These are phyloP conservation scores for Leptobrachium leishanense DNA, from an alignment of 2,113 vertebrate species.

Conservation along the genomic window DNA sequence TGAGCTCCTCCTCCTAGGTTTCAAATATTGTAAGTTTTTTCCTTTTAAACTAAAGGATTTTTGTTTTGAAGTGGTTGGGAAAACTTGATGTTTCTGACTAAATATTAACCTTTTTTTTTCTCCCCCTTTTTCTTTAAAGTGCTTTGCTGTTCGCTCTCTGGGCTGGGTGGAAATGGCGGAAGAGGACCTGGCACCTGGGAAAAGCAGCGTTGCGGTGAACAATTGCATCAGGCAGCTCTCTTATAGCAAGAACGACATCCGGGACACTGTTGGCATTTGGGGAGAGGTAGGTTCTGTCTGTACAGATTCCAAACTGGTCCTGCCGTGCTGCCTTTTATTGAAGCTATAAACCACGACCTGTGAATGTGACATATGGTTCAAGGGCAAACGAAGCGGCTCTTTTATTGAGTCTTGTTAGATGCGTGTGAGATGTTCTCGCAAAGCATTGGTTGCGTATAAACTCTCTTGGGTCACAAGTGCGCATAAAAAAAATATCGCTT, in stretches of 20 bases:
- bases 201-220: constrained; percentile 88
- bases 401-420: neutral
- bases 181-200: constrained; percentile 84
- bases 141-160: constrained; percentile 89
- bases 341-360: neutral
- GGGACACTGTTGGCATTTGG: constrained; percentile 92
- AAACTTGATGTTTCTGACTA: too few relatives aligned
- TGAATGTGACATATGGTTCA: neutral
- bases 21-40: too few relatives aligned
- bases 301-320: neutral
- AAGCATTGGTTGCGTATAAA: too few relatives aligned
- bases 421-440: too few relatives aligned
- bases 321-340: too few relatives aligned
- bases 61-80: too few relatives aligned
- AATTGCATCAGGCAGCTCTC: constrained; percentile 96
- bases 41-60: too few relatives aligned
- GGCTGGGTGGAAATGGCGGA: constrained; percentile 97
- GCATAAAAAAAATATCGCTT: too few relatives aligned
- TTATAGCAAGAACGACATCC: constrained; percentile 97
- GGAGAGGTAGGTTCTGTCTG: constrained; percentile 79
- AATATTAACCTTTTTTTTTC: neutral
- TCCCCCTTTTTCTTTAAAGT: constrained; percentile 63
- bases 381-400: neutral
- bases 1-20: too few relatives aligned
- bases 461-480: too few relatives aligned